Conservation (phyloP, 92 coral and sea anemone species). For the Virgularia gustaviana region DNA sequence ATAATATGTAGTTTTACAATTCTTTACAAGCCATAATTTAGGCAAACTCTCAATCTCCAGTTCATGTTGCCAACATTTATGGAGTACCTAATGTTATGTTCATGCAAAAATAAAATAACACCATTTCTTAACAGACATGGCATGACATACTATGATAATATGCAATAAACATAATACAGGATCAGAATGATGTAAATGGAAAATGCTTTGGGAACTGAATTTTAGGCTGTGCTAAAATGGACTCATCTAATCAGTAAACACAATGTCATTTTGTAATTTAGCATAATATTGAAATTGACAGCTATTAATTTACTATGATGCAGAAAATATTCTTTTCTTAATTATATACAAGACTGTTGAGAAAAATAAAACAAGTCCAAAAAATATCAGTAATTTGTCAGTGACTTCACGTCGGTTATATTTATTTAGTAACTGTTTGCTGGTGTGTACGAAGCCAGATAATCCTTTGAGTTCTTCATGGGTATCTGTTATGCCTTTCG, state of each 20-base stretch:
- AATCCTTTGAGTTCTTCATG: slow-evolving; percentile 91
- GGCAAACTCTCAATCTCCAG: too few relatives aligned
- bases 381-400: slow-evolving; percentile 80
- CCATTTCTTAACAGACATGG: too few relatives aligned
- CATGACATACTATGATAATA: too few relatives aligned
- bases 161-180: too few relatives aligned
- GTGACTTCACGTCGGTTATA: slow-evolving; percentile 87
- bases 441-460: slow-evolving; percentile 77
- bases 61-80: too few relatives aligned
- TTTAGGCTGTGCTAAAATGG: neutral
- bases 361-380: slow-evolving; percentile 83
- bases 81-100: too few relatives aligned
- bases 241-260: neutral
- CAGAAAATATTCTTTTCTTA: slow-evolving; percentile 69
- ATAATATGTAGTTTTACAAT: too few relatives aligned
- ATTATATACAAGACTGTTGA: slow-evolving; percentile 81
- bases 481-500: slow-evolving; percentile 76
- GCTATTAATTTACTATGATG: neutral
- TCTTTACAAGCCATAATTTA: too few relatives aligned
- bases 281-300: neutral
- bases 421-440: slow-evolving; percentile 84
- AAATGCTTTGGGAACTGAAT: too few relatives aligned
- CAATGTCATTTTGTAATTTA: neutral
- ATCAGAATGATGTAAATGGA: too few relatives aligned
- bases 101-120: too few relatives aligned